Percentiles rank a stretch among this genome's conserved stretches.
Evolutionary conservation across 2,888 invertebrate species (phyloP).

Genomic region (Phasia obesa): DNA sequence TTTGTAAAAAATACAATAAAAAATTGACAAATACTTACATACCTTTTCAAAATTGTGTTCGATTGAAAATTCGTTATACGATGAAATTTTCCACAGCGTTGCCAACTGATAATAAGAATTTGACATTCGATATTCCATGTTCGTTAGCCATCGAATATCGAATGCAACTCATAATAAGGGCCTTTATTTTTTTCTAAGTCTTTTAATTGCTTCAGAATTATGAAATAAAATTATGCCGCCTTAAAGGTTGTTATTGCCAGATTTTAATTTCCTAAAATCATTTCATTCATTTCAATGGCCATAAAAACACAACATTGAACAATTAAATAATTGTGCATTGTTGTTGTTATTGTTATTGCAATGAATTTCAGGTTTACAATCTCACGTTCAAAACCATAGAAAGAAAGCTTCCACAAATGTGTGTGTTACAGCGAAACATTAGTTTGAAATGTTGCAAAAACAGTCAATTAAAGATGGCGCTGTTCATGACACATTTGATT

Average conservation of each 20-base stretch:
- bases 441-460: not conserved
- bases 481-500: constrained; percentile 67
- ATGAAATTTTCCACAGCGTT: too few relatives aligned
- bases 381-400: not conserved
- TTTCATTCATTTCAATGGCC: constrained; percentile 2
- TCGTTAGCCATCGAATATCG: too few relatives aligned
- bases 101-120: too few relatives aligned
- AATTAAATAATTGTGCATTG: constrained; percentile 22
- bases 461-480: constrained; percentile 65
- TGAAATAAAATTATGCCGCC: too few relatives aligned
- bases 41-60: too few relatives aligned
- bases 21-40: too few relatives aligned
- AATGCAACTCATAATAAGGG: too few relatives aligned
- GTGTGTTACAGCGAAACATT: not conserved
- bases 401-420: constrained; percentile 7
- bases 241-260: not conserved
- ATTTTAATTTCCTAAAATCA: constrained; percentile 24
- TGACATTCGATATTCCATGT: too few relatives aligned
- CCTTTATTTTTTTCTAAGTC: too few relatives aligned
- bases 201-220: too few relatives aligned
- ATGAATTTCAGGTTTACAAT: constrained; percentile 39
- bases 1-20: too few relatives aligned
- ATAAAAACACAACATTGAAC: constrained; percentile 4
- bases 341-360: constrained; percentile 31
- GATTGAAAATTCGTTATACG: too few relatives aligned